phyloP scores from a whole-genome alignment of 2,888 invertebrate species.

The Hydraecia micacea region DNA sequence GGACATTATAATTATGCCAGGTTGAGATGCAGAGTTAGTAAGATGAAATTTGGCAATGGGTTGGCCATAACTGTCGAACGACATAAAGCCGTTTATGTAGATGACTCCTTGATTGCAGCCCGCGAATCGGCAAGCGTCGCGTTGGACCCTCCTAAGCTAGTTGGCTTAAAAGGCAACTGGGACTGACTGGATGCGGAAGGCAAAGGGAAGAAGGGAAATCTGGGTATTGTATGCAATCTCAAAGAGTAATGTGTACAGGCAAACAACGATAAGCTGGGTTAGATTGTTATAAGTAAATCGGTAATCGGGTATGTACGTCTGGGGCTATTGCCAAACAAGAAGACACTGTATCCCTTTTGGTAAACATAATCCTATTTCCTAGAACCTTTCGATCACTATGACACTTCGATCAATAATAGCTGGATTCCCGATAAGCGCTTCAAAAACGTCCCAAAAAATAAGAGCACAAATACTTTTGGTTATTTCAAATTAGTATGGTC shows the following conservation, averaged over 20 bases:
- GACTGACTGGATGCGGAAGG: not conserved
- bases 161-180: not conserved
- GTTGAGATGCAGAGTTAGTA: not conserved
- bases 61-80: too few species aligned
- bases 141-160: not conserved
- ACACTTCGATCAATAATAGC: not conserved
- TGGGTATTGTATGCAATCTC: not conserved
- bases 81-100: not conserved
- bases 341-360: not conserved
- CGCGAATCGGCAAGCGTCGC: not conserved
- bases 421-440: too few species aligned
- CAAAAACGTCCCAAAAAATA: too few species aligned
- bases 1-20: not conserved
- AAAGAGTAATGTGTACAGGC: too few species aligned
- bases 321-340: not conserved
- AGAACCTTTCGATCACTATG: not conserved
- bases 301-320: too few species aligned
- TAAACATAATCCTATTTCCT: not conserved
- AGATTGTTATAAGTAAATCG: not conserved
- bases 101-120: not conserved
- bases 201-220: not conserved
- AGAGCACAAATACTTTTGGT: not conserved
- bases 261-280: not conserved
- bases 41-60: not conserved
- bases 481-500: too few species aligned